These are phyloP conservation scores for Hydrochoerus hydrochaeris DNA, from an alignment of 2,113 vertebrate genomes.

Conservation along the genomic window DNA sequence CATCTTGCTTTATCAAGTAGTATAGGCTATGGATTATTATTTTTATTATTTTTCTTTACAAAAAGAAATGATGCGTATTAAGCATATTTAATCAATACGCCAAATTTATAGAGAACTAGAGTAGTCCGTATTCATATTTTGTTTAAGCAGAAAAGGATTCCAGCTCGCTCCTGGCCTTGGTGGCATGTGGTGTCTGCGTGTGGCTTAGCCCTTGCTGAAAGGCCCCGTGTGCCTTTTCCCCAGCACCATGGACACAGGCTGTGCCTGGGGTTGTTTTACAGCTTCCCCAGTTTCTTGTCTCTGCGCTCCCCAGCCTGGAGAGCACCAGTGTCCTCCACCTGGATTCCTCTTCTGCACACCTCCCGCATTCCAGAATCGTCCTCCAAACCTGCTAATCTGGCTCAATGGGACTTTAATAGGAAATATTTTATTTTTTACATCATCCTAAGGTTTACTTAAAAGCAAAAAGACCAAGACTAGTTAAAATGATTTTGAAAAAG, in stretches of 20 bases:
- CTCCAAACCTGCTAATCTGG: neutral
- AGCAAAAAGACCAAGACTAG: neutral
- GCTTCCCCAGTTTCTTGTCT: neutral
- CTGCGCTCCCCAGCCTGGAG: no score
- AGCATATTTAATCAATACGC: neutral
- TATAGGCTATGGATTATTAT: neutral
- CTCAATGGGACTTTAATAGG: neutral
- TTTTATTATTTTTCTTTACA: neutral
- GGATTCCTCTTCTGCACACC: neutral
- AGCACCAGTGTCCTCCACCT: neutral
- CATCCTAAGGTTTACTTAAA: neutral
- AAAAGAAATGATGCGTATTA: neutral
- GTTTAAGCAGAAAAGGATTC: neutral
- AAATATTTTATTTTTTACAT: neutral
- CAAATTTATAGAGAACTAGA: neutral
- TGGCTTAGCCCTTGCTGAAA: neutral
- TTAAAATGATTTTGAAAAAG: neutral
- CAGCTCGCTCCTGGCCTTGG: neutral
- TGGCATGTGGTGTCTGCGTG: neutral
- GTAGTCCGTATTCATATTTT: neutral
- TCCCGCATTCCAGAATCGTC: neutral
- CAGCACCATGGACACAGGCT: neutral
- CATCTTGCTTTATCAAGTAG: neutral
- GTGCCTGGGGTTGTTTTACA: neutral
- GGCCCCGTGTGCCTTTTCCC: neutral